Percentiles rank a stretch among this genome's conserved stretches.
These are phyloP conservation scores for Mus musculus DNA, from an alignment of 2,113 vertebrate genomes.

Conservation along the genomic window GRCm39 chr9:28559001-28559500, in stretches of 20 bases:
- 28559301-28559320: background rate
- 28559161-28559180: background rate
- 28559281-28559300: background rate
- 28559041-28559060: background rate
- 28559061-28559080: slow-evolving; percentile 28
- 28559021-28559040: background rate
- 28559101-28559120: background rate
- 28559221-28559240: background rate
- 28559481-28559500: background rate
- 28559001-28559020: background rate
- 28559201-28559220: background rate
- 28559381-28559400: background rate
- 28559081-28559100: slow-evolving; percentile 8
- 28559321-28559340: background rate
- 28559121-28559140: background rate
- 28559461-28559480: background rate
- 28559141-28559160: background rate
- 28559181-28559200: background rate
- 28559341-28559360: background rate
- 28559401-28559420: slow-evolving; percentile 11
- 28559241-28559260: background rate
- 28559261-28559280: background rate
- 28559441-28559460: slow-evolving; percentile 4
- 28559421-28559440: background rate
- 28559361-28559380: background rate